Percentiles rank a stretch among this genome's conserved stretches.
Evolutionary conservation across 2,888 invertebrate species (phyloP).

Genomic region (Caenorhabditis panamensis): DNA sequence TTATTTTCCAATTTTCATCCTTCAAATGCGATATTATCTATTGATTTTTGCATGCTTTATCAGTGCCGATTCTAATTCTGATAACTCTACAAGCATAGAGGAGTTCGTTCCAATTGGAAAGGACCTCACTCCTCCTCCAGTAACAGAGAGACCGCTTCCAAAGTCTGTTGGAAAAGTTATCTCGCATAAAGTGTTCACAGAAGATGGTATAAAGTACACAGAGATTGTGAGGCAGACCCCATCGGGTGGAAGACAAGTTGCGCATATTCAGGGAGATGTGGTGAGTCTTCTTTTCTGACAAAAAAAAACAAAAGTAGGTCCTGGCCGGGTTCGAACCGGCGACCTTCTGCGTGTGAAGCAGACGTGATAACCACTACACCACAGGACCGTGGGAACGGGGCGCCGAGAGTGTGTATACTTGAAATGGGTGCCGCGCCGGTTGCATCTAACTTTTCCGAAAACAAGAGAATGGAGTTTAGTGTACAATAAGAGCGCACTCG

Average conservation of each 20-base stretch:
- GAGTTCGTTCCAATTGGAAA: constrained; percentile 55
- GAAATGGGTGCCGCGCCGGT: too few species aligned
- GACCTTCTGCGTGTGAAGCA: constrained; percentile 79
- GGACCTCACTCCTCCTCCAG: background rate
- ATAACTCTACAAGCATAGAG: constrained; percentile 2
- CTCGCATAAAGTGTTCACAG: constrained; percentile 34
- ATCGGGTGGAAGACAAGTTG: constrained; percentile 30
- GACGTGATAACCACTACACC: constrained; percentile 79
- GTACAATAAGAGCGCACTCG: too few species aligned
- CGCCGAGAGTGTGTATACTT: too few species aligned
- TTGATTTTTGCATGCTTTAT: constrained; percentile 18
- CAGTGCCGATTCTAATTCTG: background rate
- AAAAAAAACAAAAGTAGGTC: constrained; percentile 60
- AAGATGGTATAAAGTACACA: constrained; percentile 47
- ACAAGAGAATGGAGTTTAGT: too few species aligned
- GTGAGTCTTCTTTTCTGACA: too few species aligned
- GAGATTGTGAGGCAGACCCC: constrained; percentile 36
- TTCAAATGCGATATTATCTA: constrained; percentile 30
- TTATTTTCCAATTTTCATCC: constrained; percentile 2
- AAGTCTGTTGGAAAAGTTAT: constrained; percentile 12
- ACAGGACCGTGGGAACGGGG: constrained; percentile 48
- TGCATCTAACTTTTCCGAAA: too few species aligned
- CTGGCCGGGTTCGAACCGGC: constrained; percentile 74
- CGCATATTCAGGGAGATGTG: constrained; percentile 37
- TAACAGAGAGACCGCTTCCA: constrained; percentile 1